A percentile compares a stretch with the other conserved stretches of the same genome.
Conservation (phyloP, 1,140 invertebrate species). For the Calliopsis andreniformis region DNA sequence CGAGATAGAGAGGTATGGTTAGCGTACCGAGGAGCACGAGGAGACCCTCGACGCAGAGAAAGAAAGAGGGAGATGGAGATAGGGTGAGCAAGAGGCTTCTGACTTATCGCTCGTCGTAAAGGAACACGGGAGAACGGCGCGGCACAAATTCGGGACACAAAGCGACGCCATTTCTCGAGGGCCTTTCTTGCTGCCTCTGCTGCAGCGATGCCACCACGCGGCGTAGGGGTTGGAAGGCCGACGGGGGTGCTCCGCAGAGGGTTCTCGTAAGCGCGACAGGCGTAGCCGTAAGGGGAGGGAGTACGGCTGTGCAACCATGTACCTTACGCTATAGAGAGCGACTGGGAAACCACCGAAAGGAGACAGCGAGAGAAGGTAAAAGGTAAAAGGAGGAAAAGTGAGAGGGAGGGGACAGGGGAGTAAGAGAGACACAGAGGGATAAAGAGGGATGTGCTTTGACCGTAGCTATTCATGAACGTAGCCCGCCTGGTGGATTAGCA, state of each 20-base stretch:
- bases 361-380: background rate
- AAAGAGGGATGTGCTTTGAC: slow-evolving; percentile 73
- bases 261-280: slow-evolving; percentile 53
- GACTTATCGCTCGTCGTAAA: slow-evolving; percentile 72
- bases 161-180: slow-evolving; percentile 72
- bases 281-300: slow-evolving; percentile 10
- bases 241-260: slow-evolving; percentile 37
- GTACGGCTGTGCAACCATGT: slow-evolving; percentile 31
- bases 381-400: slow-evolving; percentile 31
- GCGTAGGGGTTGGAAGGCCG: slow-evolving; percentile 4
- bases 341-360: background rate
- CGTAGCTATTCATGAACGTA: slow-evolving; percentile 78
- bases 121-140: slow-evolving; percentile 69
- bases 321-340: slow-evolving; percentile 18
- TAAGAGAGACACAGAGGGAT: slow-evolving; percentile 51
- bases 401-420: slow-evolving; percentile 12
- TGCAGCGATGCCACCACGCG: slow-evolving; percentile 58
- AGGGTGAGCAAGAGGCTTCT: slow-evolving; percentile 50
- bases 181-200: slow-evolving; percentile 67
- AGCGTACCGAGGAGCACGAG: slow-evolving; percentile 36
- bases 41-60: background rate
- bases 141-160: slow-evolving; percentile 75
- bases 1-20: slow-evolving; percentile 23
- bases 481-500: slow-evolving; percentile 76
- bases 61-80: background rate